Conservation (phyloP, 1,140 invertebrate genomes). For the Hormaphis cornu region DNA sequence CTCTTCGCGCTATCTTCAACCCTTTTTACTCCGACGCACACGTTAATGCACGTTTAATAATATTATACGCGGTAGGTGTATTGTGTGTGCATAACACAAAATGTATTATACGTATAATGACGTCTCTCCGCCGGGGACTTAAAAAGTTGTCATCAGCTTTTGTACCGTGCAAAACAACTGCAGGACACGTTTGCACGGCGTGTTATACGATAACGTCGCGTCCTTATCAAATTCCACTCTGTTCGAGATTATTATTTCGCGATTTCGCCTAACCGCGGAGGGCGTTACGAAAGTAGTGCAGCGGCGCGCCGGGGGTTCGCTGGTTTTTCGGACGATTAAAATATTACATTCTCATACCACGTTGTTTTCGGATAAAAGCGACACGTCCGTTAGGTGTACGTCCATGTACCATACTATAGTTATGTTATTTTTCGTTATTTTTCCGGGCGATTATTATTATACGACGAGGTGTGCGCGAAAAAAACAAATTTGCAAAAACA, state of each 20-base stretch:
- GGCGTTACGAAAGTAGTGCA: no score
- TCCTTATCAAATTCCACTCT: slow-evolving; percentile 25
- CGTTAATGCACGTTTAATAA: slow-evolving; percentile 32
- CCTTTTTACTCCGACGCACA: slow-evolving; percentile 29
- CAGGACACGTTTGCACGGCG: background rate
- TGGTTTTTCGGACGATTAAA: background rate
- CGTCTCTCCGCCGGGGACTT: slow-evolving; percentile 5
- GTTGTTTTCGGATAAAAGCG: no score
- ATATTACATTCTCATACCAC: no score
- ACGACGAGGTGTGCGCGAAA: no score
- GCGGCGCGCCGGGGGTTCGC: background rate
- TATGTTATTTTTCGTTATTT: no score
- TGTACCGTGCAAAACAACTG: slow-evolving; percentile 19
- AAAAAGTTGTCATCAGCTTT: slow-evolving; percentile 32
- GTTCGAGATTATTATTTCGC: background rate
- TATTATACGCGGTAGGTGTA: background rate
- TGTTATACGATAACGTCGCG: slow-evolving; percentile 23
- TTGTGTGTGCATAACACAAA: background rate
- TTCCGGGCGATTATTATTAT: no score
- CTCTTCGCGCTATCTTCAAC: slow-evolving; percentile 29
- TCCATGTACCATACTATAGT: no score
- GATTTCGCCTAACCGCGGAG: no score
- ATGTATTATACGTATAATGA: background rate
- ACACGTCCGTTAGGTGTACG: no score
- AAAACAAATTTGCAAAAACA: no score